phyloP scores from a whole-genome alignment of 2,113 vertebrate genomes.

The Syrmaticus mikado region DNA sequence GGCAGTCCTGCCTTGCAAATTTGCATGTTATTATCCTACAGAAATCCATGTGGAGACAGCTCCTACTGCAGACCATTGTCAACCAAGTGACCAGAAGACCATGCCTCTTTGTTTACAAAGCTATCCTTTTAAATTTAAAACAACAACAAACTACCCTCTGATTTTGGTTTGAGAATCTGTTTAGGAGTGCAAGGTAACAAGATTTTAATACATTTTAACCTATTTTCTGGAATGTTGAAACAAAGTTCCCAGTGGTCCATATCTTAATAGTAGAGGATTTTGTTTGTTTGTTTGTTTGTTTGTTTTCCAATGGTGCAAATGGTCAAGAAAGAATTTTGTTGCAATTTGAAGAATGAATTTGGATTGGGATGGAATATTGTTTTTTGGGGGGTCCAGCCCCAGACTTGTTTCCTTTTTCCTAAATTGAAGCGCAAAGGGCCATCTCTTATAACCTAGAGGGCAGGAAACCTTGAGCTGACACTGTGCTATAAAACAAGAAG shows the following conservation, averaged over 20 bases:
- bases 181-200: background rate
- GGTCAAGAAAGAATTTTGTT: background rate
- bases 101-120: background rate
- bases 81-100: background rate
- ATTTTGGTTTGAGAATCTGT: background rate
- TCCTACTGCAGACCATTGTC: background rate
- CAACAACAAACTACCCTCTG: background rate
- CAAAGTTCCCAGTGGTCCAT: background rate
- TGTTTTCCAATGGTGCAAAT: background rate
- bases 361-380: background rate
- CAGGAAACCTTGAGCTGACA: background rate
- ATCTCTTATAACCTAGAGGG: background rate
- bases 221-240: background rate
- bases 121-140: background rate
- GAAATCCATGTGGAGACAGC: background rate
- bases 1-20: background rate
- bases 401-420: background rate
- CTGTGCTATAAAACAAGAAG: background rate
- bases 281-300: background rate
- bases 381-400: background rate
- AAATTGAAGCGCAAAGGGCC: accelerated
- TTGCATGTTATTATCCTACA: background rate
- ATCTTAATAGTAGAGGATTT: background rate
- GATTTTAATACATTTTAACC: background rate
- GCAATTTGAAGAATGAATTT: background rate